Evolutionary conservation across 2,113 vertebrate species (phyloP).

Genomic region (Ahaetulla prasina): DNA sequence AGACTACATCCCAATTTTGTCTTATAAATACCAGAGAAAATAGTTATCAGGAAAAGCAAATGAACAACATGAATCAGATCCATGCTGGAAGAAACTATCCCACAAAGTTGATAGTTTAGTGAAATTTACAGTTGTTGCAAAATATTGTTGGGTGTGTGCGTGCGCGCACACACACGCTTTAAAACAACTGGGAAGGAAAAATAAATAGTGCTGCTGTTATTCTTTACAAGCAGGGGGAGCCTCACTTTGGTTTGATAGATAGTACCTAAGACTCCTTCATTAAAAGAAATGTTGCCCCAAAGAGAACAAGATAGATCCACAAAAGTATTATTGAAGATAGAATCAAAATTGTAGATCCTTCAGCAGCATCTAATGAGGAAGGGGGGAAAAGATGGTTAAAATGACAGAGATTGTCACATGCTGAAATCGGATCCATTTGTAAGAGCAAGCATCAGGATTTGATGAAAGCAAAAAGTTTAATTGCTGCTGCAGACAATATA

Average conservation of each 20-base stretch:
- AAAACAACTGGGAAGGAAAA: not conserved
- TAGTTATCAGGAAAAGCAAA: not conserved
- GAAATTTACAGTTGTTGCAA: not conserved
- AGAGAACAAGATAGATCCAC: not conserved
- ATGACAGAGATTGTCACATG: not conserved
- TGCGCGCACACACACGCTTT: not conserved
- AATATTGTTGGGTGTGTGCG: no score
- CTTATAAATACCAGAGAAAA: not conserved
- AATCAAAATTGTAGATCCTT: not conserved
- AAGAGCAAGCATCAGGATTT: not conserved
- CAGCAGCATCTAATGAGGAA: not conserved
- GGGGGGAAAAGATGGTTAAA: not conserved
- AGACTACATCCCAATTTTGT: not conserved
- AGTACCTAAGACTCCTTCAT: not conserved
- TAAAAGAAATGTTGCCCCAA: not conserved
- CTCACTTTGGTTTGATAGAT: not conserved
- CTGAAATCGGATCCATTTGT: not conserved
- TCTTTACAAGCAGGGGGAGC: not conserved
- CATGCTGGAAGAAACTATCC: not conserved
- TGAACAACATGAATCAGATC: not conserved
- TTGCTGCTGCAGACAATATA: not conserved
- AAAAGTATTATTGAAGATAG: not conserved
- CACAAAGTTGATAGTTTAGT: not conserved
- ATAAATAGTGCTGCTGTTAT: not conserved
- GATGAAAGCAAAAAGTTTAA: not conserved